These are phyloP conservation scores for Poicephalus meyeri DNA, from an alignment of 2,113 vertebrate genomes.

Conservation along the genomic window DNA sequence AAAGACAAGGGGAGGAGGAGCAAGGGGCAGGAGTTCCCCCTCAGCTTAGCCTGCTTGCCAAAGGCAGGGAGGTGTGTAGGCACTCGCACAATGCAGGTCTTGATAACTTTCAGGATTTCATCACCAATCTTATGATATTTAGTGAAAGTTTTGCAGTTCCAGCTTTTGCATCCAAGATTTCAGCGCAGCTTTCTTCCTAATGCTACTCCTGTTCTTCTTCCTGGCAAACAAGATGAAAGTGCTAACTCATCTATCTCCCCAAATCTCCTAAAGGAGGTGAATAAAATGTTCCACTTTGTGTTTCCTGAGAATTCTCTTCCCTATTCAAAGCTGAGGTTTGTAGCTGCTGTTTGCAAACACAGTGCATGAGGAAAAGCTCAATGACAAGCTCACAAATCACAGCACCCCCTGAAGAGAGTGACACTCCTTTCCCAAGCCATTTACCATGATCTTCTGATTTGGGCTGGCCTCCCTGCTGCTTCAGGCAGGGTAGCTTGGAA, in stretches of 20 bases:
- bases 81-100: accelerated
- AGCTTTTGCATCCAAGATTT: not conserved
- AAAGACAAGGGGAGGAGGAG: not conserved
- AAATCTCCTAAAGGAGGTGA: not conserved
- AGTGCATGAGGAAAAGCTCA: not conserved
- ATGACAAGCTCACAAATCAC: not conserved
- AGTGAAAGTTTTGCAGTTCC: not conserved
- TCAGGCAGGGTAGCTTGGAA: not conserved
- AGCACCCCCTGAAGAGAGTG: not conserved
- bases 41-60: not conserved
- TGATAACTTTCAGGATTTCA: not conserved
- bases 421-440: not conserved
- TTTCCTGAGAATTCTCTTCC: not conserved
- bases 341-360: not conserved
- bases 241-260: not conserved
- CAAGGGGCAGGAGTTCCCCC: not conserved
- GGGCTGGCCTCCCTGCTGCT: accelerated
- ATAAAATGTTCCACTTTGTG: not conserved
- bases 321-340: not conserved
- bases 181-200: not conserved
- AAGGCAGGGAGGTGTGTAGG: not conserved
- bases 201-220: not conserved
- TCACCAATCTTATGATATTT: not conserved
- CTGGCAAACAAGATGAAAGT: not conserved
- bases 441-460: not conserved